These are phyloP conservation scores for Scytalopus superciliaris DNA, from an alignment of 2,113 vertebrate genomes.

Conservation along the genomic window DNA sequence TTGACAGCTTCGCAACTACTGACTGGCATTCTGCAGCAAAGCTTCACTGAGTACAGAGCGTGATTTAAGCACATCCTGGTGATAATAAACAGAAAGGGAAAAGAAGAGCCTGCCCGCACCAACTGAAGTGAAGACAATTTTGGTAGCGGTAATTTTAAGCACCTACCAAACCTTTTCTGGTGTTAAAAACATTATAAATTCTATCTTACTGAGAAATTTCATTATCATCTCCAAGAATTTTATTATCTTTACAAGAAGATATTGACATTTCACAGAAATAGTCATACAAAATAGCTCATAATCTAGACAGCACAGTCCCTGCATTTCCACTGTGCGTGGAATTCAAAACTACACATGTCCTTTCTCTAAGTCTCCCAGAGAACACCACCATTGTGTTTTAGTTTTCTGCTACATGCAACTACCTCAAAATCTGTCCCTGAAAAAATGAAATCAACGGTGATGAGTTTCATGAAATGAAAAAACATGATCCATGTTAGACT, in stretches of 20 bases:
- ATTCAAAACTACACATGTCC: neutral
- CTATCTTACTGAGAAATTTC: neutral
- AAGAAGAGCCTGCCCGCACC: neutral
- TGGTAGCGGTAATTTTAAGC: neutral
- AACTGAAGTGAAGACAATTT: neutral
- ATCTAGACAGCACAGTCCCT: neutral
- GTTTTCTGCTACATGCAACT: neutral
- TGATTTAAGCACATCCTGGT: constrained; percentile 17
- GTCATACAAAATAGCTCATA: constrained; percentile 1
- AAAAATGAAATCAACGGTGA: neutral
- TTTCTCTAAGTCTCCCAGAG: neutral
- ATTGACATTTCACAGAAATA: constrained; percentile 34
- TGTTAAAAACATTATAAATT: neutral
- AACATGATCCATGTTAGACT: neutral
- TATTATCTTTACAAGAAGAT: neutral
- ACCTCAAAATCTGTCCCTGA: neutral
- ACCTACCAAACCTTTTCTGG: neutral
- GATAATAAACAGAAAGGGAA: neutral
- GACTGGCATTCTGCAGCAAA: constrained; percentile 53
- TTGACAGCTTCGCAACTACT: constrained; percentile 64
- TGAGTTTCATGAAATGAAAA: neutral
- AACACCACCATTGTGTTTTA: neutral
- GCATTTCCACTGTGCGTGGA: neutral
- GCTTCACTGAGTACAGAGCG: neutral
- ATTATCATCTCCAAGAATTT: neutral